Percentiles rank a stretch among this genome's conserved stretches.
Evolutionary conservation across 2,888 invertebrate species (phyloP).

Genomic region (Pomacea canaliculata): DNA sequence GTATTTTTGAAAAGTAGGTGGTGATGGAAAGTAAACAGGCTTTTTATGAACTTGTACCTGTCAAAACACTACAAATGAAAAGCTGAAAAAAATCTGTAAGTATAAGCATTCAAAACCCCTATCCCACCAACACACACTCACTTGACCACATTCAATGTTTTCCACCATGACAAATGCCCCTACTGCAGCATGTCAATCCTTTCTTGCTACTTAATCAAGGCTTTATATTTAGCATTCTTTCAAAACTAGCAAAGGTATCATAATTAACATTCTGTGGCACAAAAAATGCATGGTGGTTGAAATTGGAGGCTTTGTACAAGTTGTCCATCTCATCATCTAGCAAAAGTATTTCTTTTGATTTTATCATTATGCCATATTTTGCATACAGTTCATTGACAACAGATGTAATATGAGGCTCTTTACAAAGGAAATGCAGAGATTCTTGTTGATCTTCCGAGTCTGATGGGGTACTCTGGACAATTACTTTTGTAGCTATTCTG

Average conservation of each 20-base stretch:
- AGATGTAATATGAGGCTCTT: constrained; percentile 29
- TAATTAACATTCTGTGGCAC: constrained; percentile 30
- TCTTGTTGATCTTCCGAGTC: constrained; percentile 53
- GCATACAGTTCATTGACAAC: constrained; percentile 26
- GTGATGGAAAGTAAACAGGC: too few relatives aligned
- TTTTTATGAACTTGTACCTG: too few relatives aligned
- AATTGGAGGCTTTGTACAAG: constrained; percentile 21
- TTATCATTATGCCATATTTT: constrained; percentile 24
- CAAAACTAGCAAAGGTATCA: constrained; percentile 26
- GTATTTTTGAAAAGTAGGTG: too few relatives aligned
- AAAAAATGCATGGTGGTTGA: constrained; percentile 28
- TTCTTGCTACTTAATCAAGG: not conserved
- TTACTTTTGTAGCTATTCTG: constrained; percentile 54
- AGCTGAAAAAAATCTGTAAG: too few relatives aligned
- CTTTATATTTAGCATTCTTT: constrained; percentile 27
- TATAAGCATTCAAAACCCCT: too few relatives aligned
- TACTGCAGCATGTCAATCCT: too few relatives aligned
- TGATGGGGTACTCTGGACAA: constrained; percentile 58
- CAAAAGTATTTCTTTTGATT: constrained; percentile 31
- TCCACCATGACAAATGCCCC: too few relatives aligned
- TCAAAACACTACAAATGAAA: too few relatives aligned
- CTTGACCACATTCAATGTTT: too few relatives aligned
- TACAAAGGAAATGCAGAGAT: constrained; percentile 20
- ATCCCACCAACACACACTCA: too few relatives aligned
- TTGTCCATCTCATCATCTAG: constrained; percentile 38